Base-by-base conservation (phyloP, 2,797 vertebrate genomes). In the Clarias fuscus region DNA sequence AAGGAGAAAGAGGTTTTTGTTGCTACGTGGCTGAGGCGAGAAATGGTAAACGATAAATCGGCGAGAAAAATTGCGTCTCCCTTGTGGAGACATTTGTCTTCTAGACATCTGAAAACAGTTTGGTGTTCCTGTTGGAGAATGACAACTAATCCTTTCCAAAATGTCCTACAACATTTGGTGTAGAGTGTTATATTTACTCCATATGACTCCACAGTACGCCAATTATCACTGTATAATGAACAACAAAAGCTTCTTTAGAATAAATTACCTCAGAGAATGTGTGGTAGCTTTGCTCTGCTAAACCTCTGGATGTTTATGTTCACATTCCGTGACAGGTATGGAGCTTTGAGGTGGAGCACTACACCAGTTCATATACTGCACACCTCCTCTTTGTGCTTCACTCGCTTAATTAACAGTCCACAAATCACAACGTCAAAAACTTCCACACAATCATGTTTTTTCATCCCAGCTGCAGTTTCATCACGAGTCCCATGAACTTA, bases 1-100 rank as follows among this genome's bases (percentile, higher is more conserved):
- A 79, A 62, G 82, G 56, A 77, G 76, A 53, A n/a, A 71, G 68
- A 53, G 70, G 33, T 2, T 59, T 59, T 79, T 24, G 58, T 33
- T 62, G 78, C 18, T 30, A 27, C 15, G 43, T 10, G 70, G 59
- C 65, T 37, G 37, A 65, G 61, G 37, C 4, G 78, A 43, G 78
- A 64, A 64, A n/a, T 22, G 77, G 33, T 48, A 17, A 7, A 24
- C 7, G 48, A 70, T 30, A 68, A 82, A 70, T 33, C 64, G 5
- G 56, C n/a, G 4, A 59, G 40, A 22, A 13, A 59, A 78, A 59
- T 14, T 56, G 3, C n/a, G n/a, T 7, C 18, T 17, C 24, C 27
- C 18, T 78, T 59, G 20, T 37, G 15, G 56, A 77, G 53, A 20
- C 56, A 37, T 37, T 30, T 33, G 27, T 22, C 27, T 78, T 22